Conservation (phyloP, 2,888 invertebrate genomes). For the Clunio marinus region DNA sequence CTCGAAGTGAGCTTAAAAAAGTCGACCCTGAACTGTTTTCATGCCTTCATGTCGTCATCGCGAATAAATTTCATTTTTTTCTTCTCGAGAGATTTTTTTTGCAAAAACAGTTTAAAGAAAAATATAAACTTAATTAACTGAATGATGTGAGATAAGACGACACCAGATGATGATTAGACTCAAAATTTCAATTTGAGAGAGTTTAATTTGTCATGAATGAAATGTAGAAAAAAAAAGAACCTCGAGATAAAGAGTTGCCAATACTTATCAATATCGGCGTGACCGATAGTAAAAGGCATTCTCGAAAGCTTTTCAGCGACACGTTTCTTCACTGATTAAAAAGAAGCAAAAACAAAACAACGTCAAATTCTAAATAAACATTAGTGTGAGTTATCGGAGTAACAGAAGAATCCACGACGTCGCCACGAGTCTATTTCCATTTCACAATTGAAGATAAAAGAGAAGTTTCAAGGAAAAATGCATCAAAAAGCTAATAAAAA, state of each 20-base stretch:
- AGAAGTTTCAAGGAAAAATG: constrained; percentile 20
- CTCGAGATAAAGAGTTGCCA: too few relatives aligned
- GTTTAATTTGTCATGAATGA: too few relatives aligned
- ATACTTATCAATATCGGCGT: constrained; percentile 8
- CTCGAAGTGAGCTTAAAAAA: not conserved
- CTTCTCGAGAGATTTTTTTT: too few relatives aligned
- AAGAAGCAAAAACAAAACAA: not conserved
- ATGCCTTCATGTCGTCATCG: not conserved
- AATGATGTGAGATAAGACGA: not conserved
- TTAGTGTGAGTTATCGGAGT: constrained; percentile 2
- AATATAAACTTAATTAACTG: not conserved
- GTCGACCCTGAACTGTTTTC: constrained; percentile 33
- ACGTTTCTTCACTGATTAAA: not conserved
- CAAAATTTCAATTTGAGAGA: too few relatives aligned
- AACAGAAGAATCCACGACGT: constrained; percentile 5
- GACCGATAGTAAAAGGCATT: constrained; percentile 8
- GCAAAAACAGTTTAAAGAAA: not conserved
- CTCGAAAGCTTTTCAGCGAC: not conserved
- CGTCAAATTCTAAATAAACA: not conserved
- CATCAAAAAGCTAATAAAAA: not conserved
- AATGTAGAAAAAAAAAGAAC: too few relatives aligned
- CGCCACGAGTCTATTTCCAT: not conserved
- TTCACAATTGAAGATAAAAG: constrained; percentile 11
- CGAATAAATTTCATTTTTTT: not conserved
- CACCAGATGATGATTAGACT: not conserved